Evolutionary conservation across 2,113 vertebrate genomes (phyloP).

Genomic region (Cynocephalus volans): DNA sequence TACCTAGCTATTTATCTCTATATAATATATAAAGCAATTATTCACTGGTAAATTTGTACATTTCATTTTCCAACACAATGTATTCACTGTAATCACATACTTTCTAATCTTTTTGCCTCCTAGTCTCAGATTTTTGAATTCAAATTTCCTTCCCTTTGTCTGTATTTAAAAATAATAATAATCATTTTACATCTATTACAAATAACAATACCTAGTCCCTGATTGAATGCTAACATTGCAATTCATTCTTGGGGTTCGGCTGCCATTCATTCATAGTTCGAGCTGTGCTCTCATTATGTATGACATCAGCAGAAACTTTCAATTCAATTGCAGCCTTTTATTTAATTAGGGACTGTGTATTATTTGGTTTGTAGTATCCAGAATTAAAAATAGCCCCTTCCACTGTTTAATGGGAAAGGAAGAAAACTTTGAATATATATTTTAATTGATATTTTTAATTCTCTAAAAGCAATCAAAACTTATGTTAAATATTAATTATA

Average conservation of each 20-base stretch:
- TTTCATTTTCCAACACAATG: conserved; percentile 89
- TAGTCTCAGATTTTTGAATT: conserved; percentile 89
- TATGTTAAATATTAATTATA: conserved; percentile 94
- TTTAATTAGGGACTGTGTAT: conserved; percentile 92
- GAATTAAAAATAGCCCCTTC: conserved; percentile 92
- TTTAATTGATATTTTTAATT: conserved; percentile 93
- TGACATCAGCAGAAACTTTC: conserved; percentile 93
- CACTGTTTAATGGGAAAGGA: conserved; percentile 88
- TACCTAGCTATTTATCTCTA: conserved; percentile 81
- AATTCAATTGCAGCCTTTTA: conserved; percentile 91
- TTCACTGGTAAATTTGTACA: conserved; percentile 88
- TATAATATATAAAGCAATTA: conserved; percentile 79
- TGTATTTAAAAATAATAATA: conserved; percentile 94
- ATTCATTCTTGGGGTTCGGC: conserved; percentile 90
- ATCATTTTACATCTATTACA: conserved; percentile 93
- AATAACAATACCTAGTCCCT: conserved; percentile 91
- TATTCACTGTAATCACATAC: conserved; percentile 89
- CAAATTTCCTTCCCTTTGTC: conserved; percentile 92
- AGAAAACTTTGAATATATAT: conserved; percentile 92
- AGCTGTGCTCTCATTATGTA: conserved; percentile 90
- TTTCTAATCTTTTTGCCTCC: conserved; percentile 89
- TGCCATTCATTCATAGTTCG: conserved; percentile 90
- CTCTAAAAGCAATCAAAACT: conserved; percentile 92
- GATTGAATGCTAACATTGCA: conserved; percentile 90
- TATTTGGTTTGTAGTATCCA: conserved; percentile 92